Percentiles rank a stretch among this genome's conserved stretches.
These are phyloP conservation scores for Seira musarum DNA, from an alignment of 2,888 invertebrate species.

Conservation along the genomic window DNA sequence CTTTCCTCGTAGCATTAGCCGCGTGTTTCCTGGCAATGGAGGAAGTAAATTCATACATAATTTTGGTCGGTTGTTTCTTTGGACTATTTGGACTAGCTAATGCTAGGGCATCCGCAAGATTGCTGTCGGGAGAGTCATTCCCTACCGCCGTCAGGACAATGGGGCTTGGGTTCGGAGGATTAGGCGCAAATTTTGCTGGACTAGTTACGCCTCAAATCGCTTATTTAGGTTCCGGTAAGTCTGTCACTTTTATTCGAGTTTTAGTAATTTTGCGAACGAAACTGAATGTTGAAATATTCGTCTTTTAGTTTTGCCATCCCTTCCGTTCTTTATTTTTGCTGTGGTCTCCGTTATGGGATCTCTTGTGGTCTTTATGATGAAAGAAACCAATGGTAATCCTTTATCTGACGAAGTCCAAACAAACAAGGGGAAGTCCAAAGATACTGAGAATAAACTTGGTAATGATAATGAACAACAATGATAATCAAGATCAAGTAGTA, in stretches of 20 bases:
- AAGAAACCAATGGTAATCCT: slow-evolving; percentile 63
- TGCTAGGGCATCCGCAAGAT: slow-evolving; percentile 46
- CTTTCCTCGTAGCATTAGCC: slow-evolving; percentile 57
- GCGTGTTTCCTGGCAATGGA: slow-evolving; percentile 46
- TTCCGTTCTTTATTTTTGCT: slow-evolving; percentile 66
- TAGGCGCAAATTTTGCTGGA: slow-evolving; percentile 49
- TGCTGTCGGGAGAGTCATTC: slow-evolving; percentile 61
- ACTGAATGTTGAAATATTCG: not conserved
- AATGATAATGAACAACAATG: too few species aligned
- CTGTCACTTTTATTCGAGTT: not conserved
- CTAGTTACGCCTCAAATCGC: slow-evolving; percentile 58
- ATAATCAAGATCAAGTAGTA: too few species aligned
- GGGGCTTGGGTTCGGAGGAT: slow-evolving; percentile 52
- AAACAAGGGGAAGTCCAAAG: too few species aligned
- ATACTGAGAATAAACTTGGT: too few species aligned
- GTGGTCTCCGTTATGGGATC: slow-evolving; percentile 56
- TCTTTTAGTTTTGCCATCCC: slow-evolving; percentile 52
- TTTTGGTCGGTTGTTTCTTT: slow-evolving; percentile 45
- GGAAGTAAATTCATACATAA: slow-evolving; percentile 12
- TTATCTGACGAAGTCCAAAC: slow-evolving; percentile 48
- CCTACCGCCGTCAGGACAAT: slow-evolving; percentile 61
- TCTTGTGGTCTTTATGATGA: slow-evolving; percentile 61
- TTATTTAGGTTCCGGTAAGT: slow-evolving; percentile 59
- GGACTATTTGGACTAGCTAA: slow-evolving; percentile 57
- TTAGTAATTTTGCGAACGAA: not conserved